Conservation (phyloP, 2,113 vertebrate species). For the Scopus umbretta region DNA sequence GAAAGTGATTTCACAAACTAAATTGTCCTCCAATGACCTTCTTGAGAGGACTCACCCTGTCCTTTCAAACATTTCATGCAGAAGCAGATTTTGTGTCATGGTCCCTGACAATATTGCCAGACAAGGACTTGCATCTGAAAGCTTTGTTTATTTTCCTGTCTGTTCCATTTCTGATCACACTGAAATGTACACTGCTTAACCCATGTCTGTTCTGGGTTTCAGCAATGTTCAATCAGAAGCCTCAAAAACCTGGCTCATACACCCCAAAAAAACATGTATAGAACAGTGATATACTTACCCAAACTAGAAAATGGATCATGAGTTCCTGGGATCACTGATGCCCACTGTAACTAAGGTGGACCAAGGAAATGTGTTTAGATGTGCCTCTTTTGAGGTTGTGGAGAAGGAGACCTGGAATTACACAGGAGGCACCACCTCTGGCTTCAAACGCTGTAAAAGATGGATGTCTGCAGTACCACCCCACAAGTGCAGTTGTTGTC, state of each 20-base stretch:
- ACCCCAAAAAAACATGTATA: background rate
- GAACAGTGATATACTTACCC: background rate
- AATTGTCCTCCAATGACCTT: background rate
- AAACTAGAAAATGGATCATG: background rate
- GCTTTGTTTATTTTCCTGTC: background rate
- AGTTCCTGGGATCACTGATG: background rate
- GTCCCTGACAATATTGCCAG: background rate
- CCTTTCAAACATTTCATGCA: background rate
- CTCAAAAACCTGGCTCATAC: background rate
- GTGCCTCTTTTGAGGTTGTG: background rate
- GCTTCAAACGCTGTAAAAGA: background rate
- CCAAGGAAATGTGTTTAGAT: background rate
- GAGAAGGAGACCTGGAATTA: background rate
- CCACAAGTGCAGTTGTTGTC: background rate
- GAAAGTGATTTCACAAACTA: background rate
- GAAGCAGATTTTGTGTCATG: background rate
- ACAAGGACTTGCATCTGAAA: background rate
- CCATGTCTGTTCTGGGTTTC: background rate
- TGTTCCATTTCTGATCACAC: background rate
- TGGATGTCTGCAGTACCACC: background rate
- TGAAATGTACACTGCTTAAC: background rate
- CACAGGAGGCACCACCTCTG: background rate
- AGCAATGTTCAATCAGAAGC: background rate
- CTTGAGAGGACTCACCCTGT: background rate
- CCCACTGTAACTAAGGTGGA: background rate